Evolutionary conservation across 2,797 vertebrate species (phyloP).

Genomic region (Pangasius sanitwongsei): DNA sequence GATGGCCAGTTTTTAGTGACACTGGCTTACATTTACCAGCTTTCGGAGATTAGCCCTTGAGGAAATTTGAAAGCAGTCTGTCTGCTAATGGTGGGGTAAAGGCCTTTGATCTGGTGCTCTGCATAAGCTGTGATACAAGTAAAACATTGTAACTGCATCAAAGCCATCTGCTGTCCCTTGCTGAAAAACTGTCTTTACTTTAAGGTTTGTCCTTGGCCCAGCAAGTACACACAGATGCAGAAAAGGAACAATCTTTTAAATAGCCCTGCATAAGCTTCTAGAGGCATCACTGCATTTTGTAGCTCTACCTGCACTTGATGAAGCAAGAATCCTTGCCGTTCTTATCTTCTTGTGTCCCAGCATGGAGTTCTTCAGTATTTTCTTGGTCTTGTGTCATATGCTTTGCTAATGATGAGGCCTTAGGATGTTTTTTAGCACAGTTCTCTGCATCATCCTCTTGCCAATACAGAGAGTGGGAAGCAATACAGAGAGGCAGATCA

Average conservation of each 20-base stretch:
- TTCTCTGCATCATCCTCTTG: conserved; percentile 56
- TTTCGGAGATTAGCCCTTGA: conserved; percentile 60
- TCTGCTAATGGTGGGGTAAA: conserved; percentile 65
- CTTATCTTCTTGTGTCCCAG: not conserved
- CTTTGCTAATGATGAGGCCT: not conserved
- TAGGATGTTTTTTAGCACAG: not conserved
- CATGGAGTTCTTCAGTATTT: not conserved
- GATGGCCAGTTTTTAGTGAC: conserved; percentile 19
- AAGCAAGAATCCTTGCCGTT: conserved; percentile 12
- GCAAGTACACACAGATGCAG: not conserved
- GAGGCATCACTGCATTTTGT: not conserved
- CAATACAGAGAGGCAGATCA: conserved; percentile 77
- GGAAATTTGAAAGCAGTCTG: conserved; percentile 65
- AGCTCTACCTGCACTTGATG: not conserved
- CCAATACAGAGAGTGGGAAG: conserved; percentile 78
- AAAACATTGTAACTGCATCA: conserved; percentile 52
- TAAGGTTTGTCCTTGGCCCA: conserved; percentile 49
- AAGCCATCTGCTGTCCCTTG: conserved; percentile 62
- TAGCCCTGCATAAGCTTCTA: not conserved
- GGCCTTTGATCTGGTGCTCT: conserved; percentile 66
- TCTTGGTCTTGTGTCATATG: not conserved
- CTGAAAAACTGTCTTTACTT: conserved; percentile 69
- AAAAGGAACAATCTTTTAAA: not conserved
- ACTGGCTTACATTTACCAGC: conserved; percentile 32
- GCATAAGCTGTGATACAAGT: conserved; percentile 61